Base-by-base conservation (phyloP, 2,888 invertebrate species). In the Lathronympha strigana region DNA sequence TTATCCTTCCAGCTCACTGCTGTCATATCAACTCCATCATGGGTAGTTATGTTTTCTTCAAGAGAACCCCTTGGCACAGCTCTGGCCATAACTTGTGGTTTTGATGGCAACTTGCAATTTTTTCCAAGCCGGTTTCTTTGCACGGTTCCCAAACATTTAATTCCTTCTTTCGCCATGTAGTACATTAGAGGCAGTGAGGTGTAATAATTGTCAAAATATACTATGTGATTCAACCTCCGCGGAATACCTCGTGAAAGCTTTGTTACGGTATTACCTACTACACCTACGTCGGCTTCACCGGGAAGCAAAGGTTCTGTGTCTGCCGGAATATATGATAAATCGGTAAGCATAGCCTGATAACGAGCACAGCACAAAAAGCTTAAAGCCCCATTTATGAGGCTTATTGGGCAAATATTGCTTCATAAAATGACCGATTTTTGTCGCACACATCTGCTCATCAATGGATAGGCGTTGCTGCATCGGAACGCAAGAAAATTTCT, bases 301-400 rank as follows among this genome's bases (percentile, higher is more conserved):
- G 70, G 70, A 64, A n/a, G 71, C 64, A 61, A 67, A 67, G 54
- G 68, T 8, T 43, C 68, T 13, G 19, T 43, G 19, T 69, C 62
- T 67, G 66, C 73, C 72, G 49, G 73, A 69, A 67, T 74, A 76
- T 63, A 76, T 68, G 66, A 74, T 72, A 71, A 74, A 75, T 61
- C 62, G 68, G 67, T 77, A 69, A 50, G 74, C 73, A 72, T 70
- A 76, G n/a, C 73, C 73, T 63, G 67, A 70, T 43, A 73, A 61
- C 68, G 68, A 69, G 63, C 71, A 74, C 60, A 75, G 64, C 49
- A 74, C 72, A 54, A 68, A 70, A 61, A 73, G 63, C 68, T 73
- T 72, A 64, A 71, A 71, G 49, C 71, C 69, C 72, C 69, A 72
- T 67, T 72, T 72, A 57, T 73, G 71, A 54, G 72, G 71, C 40